Conservation (phyloP, 2,797 vertebrate genomes). For the Gephyroberyx darwinii region DNA sequence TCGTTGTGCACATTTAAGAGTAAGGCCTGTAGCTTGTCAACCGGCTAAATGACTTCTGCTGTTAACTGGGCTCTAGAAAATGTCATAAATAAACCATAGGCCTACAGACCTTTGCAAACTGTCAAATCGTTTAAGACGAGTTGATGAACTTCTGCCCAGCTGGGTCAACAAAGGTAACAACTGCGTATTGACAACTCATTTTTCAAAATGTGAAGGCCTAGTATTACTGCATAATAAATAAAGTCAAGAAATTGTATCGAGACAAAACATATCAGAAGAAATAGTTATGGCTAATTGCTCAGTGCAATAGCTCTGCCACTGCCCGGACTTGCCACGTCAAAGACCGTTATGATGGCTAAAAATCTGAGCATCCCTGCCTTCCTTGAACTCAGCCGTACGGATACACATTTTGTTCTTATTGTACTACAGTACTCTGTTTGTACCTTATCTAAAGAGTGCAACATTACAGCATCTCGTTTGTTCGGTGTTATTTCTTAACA, state of each 20-base stretch:
- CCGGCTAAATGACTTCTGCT: background rate
- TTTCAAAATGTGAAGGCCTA: background rate
- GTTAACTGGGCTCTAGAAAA: background rate
- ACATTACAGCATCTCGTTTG: background rate
- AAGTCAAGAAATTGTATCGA: accelerated
- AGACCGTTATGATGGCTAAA: conserved; percentile 70
- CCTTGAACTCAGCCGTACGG: background rate
- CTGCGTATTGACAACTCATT: conserved; percentile 17
- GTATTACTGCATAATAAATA: background rate
- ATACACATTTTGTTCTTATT: background rate
- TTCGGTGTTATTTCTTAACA: conserved; percentile 11
- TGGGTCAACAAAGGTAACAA: conserved; percentile 42
- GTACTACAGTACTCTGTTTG: accelerated
- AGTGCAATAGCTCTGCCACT: conserved; percentile 28
- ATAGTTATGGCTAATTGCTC: background rate
- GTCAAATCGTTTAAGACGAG: background rate
- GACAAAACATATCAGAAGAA: background rate
- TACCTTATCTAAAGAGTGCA: background rate
- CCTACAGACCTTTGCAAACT: background rate
- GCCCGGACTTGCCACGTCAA: conserved; percentile 82
- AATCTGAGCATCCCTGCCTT: conserved; percentile 30
- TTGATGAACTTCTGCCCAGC: conserved; percentile 40
- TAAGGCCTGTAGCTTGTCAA: background rate
- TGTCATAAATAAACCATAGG: background rate
- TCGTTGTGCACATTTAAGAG: background rate